These are phyloP conservation scores for Dasyurus viverrinus DNA, from an alignment of 2,113 vertebrate species.

Conservation along the genomic window DNA sequence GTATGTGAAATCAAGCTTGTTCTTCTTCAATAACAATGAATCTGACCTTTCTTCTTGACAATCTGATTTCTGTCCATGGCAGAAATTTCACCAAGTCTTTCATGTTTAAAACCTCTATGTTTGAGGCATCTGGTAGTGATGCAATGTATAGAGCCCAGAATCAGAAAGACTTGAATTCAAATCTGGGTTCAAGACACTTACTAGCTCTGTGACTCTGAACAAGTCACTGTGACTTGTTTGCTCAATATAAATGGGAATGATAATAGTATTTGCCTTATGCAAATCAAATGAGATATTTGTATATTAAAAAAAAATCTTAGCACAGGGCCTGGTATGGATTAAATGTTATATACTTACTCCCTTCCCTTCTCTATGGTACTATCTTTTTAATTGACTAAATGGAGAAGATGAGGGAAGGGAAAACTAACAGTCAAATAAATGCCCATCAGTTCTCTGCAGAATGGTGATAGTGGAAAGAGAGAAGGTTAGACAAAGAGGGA, in stretches of 20 bases:
- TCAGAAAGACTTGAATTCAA: neutral
- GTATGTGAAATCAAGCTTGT: neutral
- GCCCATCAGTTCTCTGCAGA: too few relatives aligned
- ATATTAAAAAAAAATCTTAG: neutral
- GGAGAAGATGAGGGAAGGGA: too few relatives aligned
- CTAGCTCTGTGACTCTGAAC: neutral
- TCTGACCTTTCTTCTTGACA: neutral
- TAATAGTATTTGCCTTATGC: neutral
- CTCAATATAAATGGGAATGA: neutral
- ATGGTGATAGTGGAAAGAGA: too few relatives aligned
- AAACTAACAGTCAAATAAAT: too few relatives aligned
- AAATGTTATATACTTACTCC: neutral
- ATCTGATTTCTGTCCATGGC: neutral
- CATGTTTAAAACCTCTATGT: neutral
- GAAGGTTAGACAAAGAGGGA: neutral
- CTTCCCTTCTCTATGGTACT: too few relatives aligned
- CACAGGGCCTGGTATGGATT: neutral
- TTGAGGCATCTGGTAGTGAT: neutral
- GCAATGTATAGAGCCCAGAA: neutral
- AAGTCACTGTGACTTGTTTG: neutral
- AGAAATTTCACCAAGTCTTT: neutral
- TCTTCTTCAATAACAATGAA: neutral
- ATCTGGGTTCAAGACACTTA: neutral
- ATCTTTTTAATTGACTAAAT: too few relatives aligned
- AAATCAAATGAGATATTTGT: neutral